Base-by-base conservation (phyloP, 2,797 vertebrate species). In the Poeciliopsis infans region DNA sequence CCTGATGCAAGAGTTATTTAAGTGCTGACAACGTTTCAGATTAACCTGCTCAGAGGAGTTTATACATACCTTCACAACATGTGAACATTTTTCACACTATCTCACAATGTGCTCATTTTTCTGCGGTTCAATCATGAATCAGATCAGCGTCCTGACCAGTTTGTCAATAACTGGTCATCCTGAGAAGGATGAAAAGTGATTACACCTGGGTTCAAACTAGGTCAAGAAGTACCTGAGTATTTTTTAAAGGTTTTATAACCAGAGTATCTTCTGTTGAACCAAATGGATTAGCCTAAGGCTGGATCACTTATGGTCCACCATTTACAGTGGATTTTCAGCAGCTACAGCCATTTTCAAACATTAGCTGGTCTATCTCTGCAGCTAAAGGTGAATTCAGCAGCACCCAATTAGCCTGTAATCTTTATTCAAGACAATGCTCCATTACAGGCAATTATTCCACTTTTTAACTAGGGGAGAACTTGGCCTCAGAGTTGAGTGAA, bases 401-500 rank as follows among this genome's bases (percentile, higher is more conserved):
- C 53, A 46, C 33, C 20, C 43, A 45, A 49, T 79, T 18, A 66
- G 33, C 7, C 16, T 7, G 15, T 51, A 25, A 66, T 74, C 45
- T 74, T 66, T 74, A 66, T 33, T 20, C 28, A 59, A 69, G 43
- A 49, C 41, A 47, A 64, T 68, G 36, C n/a, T 53, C 16, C 36
- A 41, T 57, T 43, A 57, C 47, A 41, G 41, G 13, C 41, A 46
- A 55, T 55, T 74, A 33, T 61, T 45, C 28, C 18, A 47, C 47
- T 68, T 68, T 79, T 45, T 55, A 74, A 46, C 47, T 55, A 43
- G 39, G 28, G 53, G 16, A 59, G 33, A 7, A 18, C 28, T 57
- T 70, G 61, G 51, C 51, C 61, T 47, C 31, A 47, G 23, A 75
- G 28, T 16, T 75, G 41, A 55, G 28, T 75, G 78, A 80, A 76